Percentiles rank a stretch among this genome's conserved stretches.
phyloP scores from a whole-genome alignment of 92 coral and sea anemone genomes.

The Siderastrea siderea region DNA sequence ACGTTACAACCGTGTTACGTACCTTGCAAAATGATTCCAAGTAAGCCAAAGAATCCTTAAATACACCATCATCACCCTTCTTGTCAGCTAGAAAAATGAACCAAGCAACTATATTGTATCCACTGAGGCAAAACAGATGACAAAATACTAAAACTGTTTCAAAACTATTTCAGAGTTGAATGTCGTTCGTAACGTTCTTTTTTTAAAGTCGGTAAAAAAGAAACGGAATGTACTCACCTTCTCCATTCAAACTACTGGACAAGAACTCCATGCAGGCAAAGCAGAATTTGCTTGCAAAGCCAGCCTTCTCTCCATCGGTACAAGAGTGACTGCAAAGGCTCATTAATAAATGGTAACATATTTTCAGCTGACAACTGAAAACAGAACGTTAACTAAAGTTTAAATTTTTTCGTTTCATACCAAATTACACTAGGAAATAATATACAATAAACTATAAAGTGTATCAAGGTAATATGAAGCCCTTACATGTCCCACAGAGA shows the following conservation, averaged over 20 bases:
- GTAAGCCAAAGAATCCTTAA: not conserved
- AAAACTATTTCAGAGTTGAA: no score
- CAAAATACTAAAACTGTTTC: no score
- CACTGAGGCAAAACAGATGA: no score
- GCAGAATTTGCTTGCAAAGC: slow-evolving; percentile 1
- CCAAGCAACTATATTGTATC: no score
- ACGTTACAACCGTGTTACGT: not conserved
- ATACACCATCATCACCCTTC: not conserved
- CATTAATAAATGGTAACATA: slow-evolving; percentile 2
- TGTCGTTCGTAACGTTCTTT: no score
- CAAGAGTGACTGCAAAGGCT: not conserved
- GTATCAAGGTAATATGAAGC: not conserved
- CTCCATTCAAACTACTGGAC: not conserved
- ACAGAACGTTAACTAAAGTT: not conserved
- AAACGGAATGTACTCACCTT: not conserved
- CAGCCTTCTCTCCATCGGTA: not conserved
- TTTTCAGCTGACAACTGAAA: slow-evolving; percentile 27
- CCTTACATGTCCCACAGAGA: slow-evolving; percentile 38
- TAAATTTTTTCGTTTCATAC: not conserved
- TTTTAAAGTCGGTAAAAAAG: not conserved
- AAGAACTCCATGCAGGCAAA: slow-evolving; percentile 44
- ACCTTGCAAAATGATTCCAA: slow-evolving; percentile 34
- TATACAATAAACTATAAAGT: not conserved
- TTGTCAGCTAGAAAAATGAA: not conserved
- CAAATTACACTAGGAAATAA: not conserved